Evolutionary conservation across 2,888 invertebrate genomes (phyloP).

Genomic region (Malthinus seriepunctatus): DNA sequence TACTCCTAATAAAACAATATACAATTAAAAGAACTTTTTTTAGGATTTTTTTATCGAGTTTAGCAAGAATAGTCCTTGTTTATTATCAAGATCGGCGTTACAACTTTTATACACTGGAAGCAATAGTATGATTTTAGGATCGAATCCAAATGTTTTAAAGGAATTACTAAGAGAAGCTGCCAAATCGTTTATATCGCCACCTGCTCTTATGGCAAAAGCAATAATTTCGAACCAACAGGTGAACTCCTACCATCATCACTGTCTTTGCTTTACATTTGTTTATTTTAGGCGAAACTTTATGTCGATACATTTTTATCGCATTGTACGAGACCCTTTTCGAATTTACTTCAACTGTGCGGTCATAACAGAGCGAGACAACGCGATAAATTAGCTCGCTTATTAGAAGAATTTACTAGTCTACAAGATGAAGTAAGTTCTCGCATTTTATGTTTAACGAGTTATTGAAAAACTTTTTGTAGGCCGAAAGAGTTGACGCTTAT

Average conservation of each 20-base stretch:
- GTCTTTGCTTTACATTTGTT: neutral
- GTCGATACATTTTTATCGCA: slow-evolving; percentile 87
- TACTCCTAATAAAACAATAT: too few relatives aligned
- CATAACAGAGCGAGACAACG: slow-evolving; percentile 95
- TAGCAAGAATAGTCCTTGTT: slow-evolving; percentile 85
- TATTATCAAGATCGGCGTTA: slow-evolving; percentile 87
- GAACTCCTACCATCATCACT: too few relatives aligned
- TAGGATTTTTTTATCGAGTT: slow-evolving; percentile 87
- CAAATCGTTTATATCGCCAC: slow-evolving; percentile 86
- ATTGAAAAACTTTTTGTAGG: slow-evolving; percentile 61
- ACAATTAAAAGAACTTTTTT: too few relatives aligned
- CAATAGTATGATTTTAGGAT: slow-evolving; percentile 58
- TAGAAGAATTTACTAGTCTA: slow-evolving; percentile 88
- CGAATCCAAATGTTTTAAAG: slow-evolving; percentile 61
- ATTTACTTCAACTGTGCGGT: slow-evolving; percentile 86
- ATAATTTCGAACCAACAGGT: slow-evolving; percentile 69
- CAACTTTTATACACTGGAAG: slow-evolving; percentile 76
- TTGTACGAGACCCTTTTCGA: slow-evolving; percentile 85
- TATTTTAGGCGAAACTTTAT: slow-evolving; percentile 74
- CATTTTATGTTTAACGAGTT: neutral
- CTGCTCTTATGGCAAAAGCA: slow-evolving; percentile 78
- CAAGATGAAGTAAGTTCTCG: slow-evolving; percentile 84
- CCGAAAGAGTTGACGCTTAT: slow-evolving; percentile 87
- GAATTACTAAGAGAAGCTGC: slow-evolving; percentile 88
- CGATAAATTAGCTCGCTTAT: slow-evolving; percentile 85